Evolutionary conservation across 53 echinoderm and acorn worm genomes (phyloP), one percentile per base, ranked within the genome.

Genomic region (Antedon mediterranea): DNA sequence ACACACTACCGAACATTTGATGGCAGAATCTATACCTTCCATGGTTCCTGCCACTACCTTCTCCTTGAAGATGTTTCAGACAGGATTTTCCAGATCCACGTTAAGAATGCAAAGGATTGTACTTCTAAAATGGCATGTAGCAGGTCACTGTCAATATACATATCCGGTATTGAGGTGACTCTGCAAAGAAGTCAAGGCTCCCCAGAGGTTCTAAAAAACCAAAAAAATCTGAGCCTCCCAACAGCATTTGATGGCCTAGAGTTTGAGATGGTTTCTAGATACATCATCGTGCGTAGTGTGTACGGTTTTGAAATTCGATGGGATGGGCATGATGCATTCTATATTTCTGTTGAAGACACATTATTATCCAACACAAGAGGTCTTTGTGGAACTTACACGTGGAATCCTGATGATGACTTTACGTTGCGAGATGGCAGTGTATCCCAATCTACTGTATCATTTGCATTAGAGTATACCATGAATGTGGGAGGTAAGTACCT

Each of bases 1-100:
- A 28, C 14, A 20, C 76, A 76, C 20, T 76, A 76, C 34, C 76
- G 76, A 33, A 76, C 76, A 32, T 76, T 76, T 76, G 76, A 76
- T 76, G 76, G 76, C 33, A 31, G 34, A 32, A 2, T 76, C 34
- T 76, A 76, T 29, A 32, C 0, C 32, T 76, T 76, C 76, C 76
- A 33, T 31, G 76, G 76, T 14, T 76, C 76, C 34, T 76, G 76
- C 26, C 32, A 34, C 28, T 76, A 76, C 34, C 34, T 76, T 7
- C 76, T 76, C 0, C 33, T 34, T 0, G 76, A 57, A 2, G 57
- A 57, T 57, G 57, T 26, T 26, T 13, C 20, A 11, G 57, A 57
- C 57, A 57, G 20, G 15, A 9, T 26, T 57, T 57, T 57, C 20
- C 57, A 57, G 1, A 76, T 76, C n/a, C 34, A 76, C 28, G 1